Evolutionary conservation across 2,888 invertebrate genomes (phyloP), one percentile per base, ranked within the genome.

Genomic region (Barypeithes pellucidus): DNA sequence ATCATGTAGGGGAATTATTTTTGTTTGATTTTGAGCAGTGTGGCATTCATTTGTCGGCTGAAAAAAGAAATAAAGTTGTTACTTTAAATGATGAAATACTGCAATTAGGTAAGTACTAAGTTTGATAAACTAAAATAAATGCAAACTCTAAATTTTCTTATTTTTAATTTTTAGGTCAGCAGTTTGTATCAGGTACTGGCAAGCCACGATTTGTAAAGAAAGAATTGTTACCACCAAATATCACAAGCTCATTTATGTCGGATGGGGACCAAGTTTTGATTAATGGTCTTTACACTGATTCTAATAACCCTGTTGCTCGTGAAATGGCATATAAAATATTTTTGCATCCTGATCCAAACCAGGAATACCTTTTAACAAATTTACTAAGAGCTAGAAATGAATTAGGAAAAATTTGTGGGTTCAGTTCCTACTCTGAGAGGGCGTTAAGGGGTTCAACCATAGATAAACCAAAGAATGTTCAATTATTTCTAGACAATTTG

Each of bases 11-110:
- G 0, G 90, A 93, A 80, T 87, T 99, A 54, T 98, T 99, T 85
- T 87, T 98, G 5, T 96, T 97, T 84, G 99, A 99, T 86, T 99
- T 99, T 86, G 98, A 99, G 84, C 97, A 98, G 85, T 95, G 96
- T 83, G 99, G 99, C 2, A 99, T 99, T 74, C 98, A 99, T 85
- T 88, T 99, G 72, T 90, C 92, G 8, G 94, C 95, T 75, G 86
- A 88, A 0, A 90, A 93, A 50, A 88, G 96, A 22, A 85, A 88
- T 68, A 85, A 88, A 80, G 97, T 98, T 57, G 98, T 98, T 0
- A 88, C 91, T 0, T 88, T 98, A 20, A 98, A 97, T 83, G 94
- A 98, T 83, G 88, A 90, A 62, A 96, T 98, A 87, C 98, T 75
- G 60, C 60, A 67, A 18, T 57, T 76, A 68, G 75, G 75, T 75